Base-by-base conservation (phyloP, 2,113 vertebrate genomes). In the Megaceryle torquata region DNA sequence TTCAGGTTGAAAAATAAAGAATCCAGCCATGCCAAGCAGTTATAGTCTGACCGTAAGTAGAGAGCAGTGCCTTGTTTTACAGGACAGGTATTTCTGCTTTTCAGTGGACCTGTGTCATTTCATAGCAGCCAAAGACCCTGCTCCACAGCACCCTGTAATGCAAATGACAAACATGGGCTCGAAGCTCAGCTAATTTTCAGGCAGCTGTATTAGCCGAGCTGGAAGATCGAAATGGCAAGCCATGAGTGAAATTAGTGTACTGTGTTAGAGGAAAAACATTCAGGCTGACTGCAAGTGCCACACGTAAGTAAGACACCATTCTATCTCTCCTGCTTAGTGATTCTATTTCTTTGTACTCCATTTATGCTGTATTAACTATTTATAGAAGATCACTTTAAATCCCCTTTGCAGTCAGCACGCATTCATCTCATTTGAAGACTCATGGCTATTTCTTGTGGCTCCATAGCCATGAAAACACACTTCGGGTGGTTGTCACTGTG, bases 321-420 rank as follows among this genome's bases (percentile, higher is more conserved):
- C 86, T 82, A 15, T 51, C 33, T 65, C 64, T 91, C 46, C 70
- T 91, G 67, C 28, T 85, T 86, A 76, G 35, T 69, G 84, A 54
- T 72, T 91, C 53, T 61, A 76, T 89, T 76, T 53, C 80, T 91
- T 91, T 84, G 83, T 92, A 82, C 41, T 88, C 48, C 57, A 76
- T 95, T 93, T 95, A 92, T 0, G 0, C 50, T 46, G 11, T 87
- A 70, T 91, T 91, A 95, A 86, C 77, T 92, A 72, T 91, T 96
- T 94, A 72, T 79, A 76, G 75, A 70, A 56, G 61, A 93, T 87
- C 29, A 13, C 57, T 94, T 96, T 59, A 89, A 94, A 93, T 82
- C 31, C 26, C 37, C 37, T 82, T 89, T 89, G 86, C 91, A 95
- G 41, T 86, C 93, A 79, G 61, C 28, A n/a, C 7, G 28, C 8